Conservation (phyloP, 2,113 vertebrate species). For the Chaetodon trifascialis region DNA sequence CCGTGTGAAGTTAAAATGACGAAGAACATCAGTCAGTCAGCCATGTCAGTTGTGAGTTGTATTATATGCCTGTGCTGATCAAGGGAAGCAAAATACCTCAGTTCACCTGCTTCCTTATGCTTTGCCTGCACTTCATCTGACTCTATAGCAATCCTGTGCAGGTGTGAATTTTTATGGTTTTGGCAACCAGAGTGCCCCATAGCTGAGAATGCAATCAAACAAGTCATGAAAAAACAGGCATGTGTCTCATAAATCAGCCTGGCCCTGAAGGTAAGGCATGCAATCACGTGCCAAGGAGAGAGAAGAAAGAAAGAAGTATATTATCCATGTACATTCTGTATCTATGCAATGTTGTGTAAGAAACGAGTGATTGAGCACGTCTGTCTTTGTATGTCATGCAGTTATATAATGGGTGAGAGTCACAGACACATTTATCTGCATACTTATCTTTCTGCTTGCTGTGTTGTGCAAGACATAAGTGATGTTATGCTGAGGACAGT, state of each 20-base stretch:
- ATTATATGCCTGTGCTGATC: slow-evolving; percentile 45
- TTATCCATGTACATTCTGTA: slow-evolving; percentile 58
- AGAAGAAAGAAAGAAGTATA: slow-evolving; percentile 54
- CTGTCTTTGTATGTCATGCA: slow-evolving; percentile 46
- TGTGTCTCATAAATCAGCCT: slow-evolving; percentile 79
- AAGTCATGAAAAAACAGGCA: slow-evolving; percentile 83
- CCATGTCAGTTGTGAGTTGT: slow-evolving; percentile 15
- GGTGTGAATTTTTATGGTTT: slow-evolving; percentile 81
- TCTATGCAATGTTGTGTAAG: slow-evolving; percentile 50
- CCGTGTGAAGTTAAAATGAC: slow-evolving; percentile 17
- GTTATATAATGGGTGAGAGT: slow-evolving; percentile 34
- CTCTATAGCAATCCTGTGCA: slow-evolving; percentile 62
- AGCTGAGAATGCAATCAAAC: slow-evolving; percentile 83
- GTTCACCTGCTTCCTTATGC: slow-evolving; percentile 69
- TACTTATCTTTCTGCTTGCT: slow-evolving; percentile 30
- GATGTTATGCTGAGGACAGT: slow-evolving; percentile 52
- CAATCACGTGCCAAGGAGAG: slow-evolving; percentile 52
- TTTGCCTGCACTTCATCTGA: slow-evolving; percentile 42
- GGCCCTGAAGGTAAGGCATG: slow-evolving; percentile 66
- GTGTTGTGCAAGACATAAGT: slow-evolving; percentile 45
- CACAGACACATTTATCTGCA: slow-evolving; percentile 36
- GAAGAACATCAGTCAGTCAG: slow-evolving; percentile 59
- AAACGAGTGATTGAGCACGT: slow-evolving; percentile 57
- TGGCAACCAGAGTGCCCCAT: slow-evolving; percentile 71
- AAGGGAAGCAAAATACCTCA: slow-evolving; percentile 57